Evolutionary conservation across 2,888 invertebrate genomes (phyloP).

Genomic region (Leptarthrus brevirostris): DNA sequence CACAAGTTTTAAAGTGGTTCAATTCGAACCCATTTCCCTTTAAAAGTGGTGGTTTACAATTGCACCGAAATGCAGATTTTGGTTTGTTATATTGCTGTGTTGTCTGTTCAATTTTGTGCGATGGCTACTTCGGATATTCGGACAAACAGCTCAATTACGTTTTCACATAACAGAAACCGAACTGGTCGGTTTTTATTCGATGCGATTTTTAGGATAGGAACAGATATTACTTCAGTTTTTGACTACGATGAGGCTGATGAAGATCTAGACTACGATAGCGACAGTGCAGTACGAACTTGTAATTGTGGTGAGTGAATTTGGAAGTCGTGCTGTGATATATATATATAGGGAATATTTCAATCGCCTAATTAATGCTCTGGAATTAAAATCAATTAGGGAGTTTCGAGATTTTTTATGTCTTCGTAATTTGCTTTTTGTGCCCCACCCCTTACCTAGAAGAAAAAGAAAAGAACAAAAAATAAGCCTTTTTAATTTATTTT

Average conservation of each 20-base stretch:
- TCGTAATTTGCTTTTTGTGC: no score
- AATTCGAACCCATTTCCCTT: neutral
- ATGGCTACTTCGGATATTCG: slow-evolving; percentile 2
- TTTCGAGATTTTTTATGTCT: no score
- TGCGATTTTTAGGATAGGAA: slow-evolving; percentile 76
- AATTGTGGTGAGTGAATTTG: slow-evolving; percentile 75
- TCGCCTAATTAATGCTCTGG: no score
- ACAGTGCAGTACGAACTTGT: slow-evolving; percentile 73
- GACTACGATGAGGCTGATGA: slow-evolving; percentile 71
- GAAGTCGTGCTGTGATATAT: no score
- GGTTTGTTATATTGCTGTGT: slow-evolving; percentile 12
- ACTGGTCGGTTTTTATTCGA: slow-evolving; percentile 78
- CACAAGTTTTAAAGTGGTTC: slow-evolving; percentile 9
- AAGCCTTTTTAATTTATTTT: no score
- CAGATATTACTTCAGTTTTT: slow-evolving; percentile 63
- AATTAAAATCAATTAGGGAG: no score
- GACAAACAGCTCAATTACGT: slow-evolving; percentile 7
- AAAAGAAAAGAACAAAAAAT: no score
- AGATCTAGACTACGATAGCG: slow-evolving; percentile 70
- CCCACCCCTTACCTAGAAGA: no score
- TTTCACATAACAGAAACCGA: slow-evolving; percentile 66
- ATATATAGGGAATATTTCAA: no score
- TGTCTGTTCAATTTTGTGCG: slow-evolving; percentile 7
- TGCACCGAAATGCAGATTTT: slow-evolving; percentile 28
- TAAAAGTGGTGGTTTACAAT: neutral